Evolutionary conservation across 1,140 invertebrate species (phyloP), one percentile per base, ranked within the genome.

Genomic region (Lineus longissimus): DNA sequence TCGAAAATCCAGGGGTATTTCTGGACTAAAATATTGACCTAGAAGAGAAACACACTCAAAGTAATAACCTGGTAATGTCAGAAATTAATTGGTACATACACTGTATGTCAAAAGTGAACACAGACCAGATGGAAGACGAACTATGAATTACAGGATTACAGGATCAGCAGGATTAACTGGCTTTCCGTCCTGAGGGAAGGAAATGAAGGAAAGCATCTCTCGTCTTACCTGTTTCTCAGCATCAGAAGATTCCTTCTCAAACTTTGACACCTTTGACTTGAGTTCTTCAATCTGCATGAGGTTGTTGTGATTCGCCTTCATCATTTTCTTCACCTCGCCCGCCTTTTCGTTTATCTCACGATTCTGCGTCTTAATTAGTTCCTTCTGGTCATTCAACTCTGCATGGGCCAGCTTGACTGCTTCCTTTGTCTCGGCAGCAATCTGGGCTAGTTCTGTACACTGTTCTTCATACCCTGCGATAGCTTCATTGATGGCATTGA

Each of bases 251-350:
- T 84, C 83, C 59, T 78, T 81, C 31, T 82, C 77, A 29, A 76
- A 72, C 62, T 84, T 83, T 29, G 74, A 65, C 19, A 84, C 73
- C 64, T 85, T 88, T 73, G 91, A 90, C 65, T 90, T 87, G 55
- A 90, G 78, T 75, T 93, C 88, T 75, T 93, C 90, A 9, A 95
- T 88, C 70, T 91, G 86, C 0, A 95, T 82, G 70, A 92, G 85
- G 1, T 85, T 72, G 27, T 92, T 89, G 30, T 80, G 77, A 31
- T 70, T 67, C 31, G 85, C 79, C 64, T 90, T 89, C 0, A 82
- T 72, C 27, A 94, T 82, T 58, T 88, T 84, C 30, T 92, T 90
- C 74, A 90, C 90, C 60, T 86, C 86, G 0, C 80, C 72, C n/a
- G 70, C 69, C 19, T 88, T 83, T 17, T 83, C 80, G 43, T 88